These are phyloP conservation scores for Origma solitaria DNA, from an alignment of 2,113 vertebrate species.

Conservation along the genomic window DNA sequence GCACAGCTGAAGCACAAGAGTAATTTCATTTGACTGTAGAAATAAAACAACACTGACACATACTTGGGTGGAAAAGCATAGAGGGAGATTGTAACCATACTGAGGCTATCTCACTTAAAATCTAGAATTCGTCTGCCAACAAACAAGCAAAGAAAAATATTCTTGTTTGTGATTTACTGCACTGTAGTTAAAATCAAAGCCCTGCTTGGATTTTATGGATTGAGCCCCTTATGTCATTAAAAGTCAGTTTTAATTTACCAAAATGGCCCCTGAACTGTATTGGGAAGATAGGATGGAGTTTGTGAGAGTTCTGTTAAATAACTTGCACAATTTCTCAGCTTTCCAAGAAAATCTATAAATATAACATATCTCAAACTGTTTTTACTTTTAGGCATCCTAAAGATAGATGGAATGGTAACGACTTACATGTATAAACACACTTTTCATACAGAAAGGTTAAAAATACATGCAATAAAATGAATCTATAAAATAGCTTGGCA, in stretches of 20 bases:
- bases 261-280: neutral
- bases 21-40: conserved; percentile 26
- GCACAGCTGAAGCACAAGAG: neutral
- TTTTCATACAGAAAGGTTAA: neutral
- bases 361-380: neutral
- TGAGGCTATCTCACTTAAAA: neutral
- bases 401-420: neutral
- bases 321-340: neutral
- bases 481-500: neutral
- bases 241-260: neutral
- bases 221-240: neutral
- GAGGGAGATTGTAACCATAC: neutral
- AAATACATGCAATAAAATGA: neutral
- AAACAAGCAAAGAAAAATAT: neutral
- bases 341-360: neutral
- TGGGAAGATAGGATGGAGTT: neutral
- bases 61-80: neutral
- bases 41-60: conserved; percentile 4
- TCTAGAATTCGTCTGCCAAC: neutral
- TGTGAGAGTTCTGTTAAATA: neutral
- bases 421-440: neutral
- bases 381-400: neutral
- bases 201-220: neutral
- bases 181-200: neutral
- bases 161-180: neutral